Conservation (phyloP, 2,888 invertebrate species). For the Caenorhabditis wallacei region DNA sequence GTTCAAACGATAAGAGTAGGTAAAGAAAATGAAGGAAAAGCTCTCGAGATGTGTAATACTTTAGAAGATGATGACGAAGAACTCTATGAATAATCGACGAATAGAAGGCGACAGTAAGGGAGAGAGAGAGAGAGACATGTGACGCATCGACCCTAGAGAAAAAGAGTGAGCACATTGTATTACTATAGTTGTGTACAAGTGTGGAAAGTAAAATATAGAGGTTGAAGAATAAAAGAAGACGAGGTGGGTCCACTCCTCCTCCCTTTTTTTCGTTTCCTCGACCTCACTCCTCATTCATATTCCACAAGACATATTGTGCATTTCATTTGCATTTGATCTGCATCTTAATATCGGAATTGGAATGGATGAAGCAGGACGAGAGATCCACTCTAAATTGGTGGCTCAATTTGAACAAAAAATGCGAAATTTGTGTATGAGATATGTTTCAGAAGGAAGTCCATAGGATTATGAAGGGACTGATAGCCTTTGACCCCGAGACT, state of each 20-base stretch:
- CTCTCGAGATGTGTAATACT: slow-evolving; percentile 23
- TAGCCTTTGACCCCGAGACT: too few species aligned
- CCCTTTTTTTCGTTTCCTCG: too few species aligned
- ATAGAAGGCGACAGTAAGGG: slow-evolving; percentile 41
- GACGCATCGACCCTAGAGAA: slow-evolving; percentile 27
- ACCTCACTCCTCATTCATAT: slow-evolving; percentile 54
- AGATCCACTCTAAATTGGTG: slow-evolving; percentile 7
- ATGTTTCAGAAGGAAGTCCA: too few species aligned
- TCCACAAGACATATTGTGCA: slow-evolving; percentile 60
- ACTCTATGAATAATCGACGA: slow-evolving; percentile 57
- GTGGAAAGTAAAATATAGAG: neutral
- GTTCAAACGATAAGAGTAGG: neutral
- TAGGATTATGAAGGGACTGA: too few species aligned
- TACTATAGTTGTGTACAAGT: slow-evolving; percentile 48
- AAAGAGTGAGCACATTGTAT: slow-evolving; percentile 36
- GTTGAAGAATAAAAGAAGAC: slow-evolving; percentile 1
- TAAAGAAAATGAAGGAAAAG: neutral
- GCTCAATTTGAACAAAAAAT: slow-evolving; percentile 10
- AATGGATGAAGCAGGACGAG: slow-evolving; percentile 8
- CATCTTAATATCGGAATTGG: slow-evolving; percentile 52
- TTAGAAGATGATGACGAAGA: slow-evolving; percentile 41
- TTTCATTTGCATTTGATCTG: slow-evolving; percentile 64
- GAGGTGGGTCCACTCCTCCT: slow-evolving; percentile 13
- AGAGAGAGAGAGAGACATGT: slow-evolving; percentile 9
- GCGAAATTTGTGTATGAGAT: neutral